Evolutionary conservation across 2,888 invertebrate species (phyloP).

Genomic region (Linyphia triangularis): DNA sequence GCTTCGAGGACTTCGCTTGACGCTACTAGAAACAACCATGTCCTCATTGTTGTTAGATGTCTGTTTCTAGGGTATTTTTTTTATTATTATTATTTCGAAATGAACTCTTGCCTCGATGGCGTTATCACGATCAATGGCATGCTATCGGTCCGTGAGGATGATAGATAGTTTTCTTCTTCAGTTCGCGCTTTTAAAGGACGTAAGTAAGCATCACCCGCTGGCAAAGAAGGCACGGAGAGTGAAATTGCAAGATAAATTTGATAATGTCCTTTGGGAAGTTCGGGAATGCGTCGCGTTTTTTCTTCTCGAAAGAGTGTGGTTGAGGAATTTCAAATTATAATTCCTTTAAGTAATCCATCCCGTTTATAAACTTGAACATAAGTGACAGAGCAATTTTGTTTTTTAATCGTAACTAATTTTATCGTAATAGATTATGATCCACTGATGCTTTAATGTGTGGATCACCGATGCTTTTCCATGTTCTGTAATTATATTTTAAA

Average conservation of each 20-base stretch:
- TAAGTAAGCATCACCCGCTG: neutral
- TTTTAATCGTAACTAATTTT: no score
- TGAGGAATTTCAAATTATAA: neutral
- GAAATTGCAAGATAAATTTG: slow-evolving; percentile 7
- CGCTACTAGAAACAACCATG: slow-evolving; percentile 45
- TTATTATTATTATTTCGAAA: slow-evolving; percentile 16
- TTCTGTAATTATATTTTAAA: no score
- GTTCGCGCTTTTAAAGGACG: neutral
- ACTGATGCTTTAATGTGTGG: no score
- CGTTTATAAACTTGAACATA: no score
- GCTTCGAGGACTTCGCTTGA: slow-evolving; percentile 19
- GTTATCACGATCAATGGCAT: slow-evolving; percentile 52
- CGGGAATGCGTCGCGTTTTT: neutral
- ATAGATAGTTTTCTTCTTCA: slow-evolving; percentile 32
- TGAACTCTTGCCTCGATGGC: slow-evolving; percentile 11
- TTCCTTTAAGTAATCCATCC: no score
- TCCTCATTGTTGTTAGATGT: slow-evolving; percentile 12
- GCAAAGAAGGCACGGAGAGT: neutral
- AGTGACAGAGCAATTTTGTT: no score
- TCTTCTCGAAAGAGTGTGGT: neutral
- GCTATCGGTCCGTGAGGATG: slow-evolving; percentile 44
- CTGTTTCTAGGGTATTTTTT: neutral
- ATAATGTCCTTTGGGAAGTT: slow-evolving; percentile 16
- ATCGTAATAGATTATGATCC: no score
- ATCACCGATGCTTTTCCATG: no score